Conservation (phyloP, 2,888 invertebrate species). For the Mesorhabditis spiculigera region DNA sequence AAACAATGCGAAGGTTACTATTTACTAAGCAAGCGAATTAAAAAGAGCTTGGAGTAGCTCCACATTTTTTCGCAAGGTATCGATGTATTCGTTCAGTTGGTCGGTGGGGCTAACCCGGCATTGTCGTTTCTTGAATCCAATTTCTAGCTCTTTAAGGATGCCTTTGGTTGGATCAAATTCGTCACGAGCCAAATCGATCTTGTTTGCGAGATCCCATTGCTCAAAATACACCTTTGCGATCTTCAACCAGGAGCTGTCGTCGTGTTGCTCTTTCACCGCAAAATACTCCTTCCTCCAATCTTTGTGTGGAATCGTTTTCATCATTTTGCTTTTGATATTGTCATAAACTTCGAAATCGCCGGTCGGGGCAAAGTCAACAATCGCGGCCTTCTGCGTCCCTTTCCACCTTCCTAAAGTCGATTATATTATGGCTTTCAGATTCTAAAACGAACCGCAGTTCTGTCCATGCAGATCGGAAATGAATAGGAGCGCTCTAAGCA, state of each 20-base stretch:
- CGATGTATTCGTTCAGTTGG: slow-evolving; percentile 14
- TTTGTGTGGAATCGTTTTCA: slow-evolving; percentile 11
- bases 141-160: slow-evolving; percentile 10
- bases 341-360: slow-evolving; percentile 9
- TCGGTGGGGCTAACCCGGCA: slow-evolving; percentile 10
- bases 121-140: slow-evolving; percentile 10
- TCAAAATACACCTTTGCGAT: slow-evolving; percentile 15
- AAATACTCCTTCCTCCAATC: background rate
- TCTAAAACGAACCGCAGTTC: slow-evolving; percentile 17
- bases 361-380: slow-evolving; percentile 17
- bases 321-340: slow-evolving; percentile 13
- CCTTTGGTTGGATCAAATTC: slow-evolving; percentile 14
- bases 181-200: slow-evolving; percentile 17
- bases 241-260: slow-evolving; percentile 17
- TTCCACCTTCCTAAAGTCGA: slow-evolving; percentile 18
- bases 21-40: slow-evolving; percentile 14
- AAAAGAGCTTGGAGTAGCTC: slow-evolving; percentile 13
- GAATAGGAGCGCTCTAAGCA: slow-evolving; percentile 14
- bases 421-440: slow-evolving; percentile 15
- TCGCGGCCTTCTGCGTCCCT: slow-evolving; percentile 17
- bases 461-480: slow-evolving; percentile 12
- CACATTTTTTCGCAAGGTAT: slow-evolving; percentile 10
- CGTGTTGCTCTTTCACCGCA: slow-evolving; percentile 12
- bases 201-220: slow-evolving; percentile 14
- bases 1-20: too few species aligned